Evolutionary conservation across 2,113 vertebrate genomes (phyloP).

Genomic region (Dermatemys mawii): DNA sequence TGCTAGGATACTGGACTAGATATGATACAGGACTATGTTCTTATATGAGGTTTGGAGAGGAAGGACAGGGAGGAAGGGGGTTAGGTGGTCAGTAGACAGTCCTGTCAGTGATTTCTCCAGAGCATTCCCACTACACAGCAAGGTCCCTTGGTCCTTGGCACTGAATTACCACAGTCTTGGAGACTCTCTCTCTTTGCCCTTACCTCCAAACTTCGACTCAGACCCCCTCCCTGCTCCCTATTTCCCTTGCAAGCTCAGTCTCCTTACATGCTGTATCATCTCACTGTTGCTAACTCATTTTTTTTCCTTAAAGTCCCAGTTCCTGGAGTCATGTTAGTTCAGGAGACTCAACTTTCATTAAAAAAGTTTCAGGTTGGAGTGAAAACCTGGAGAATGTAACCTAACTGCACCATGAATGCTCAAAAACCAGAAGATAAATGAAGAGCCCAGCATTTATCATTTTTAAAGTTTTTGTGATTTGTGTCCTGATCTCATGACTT

Average conservation of each 20-base stretch:
- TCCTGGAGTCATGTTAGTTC: background rate
- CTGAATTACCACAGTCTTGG: background rate
- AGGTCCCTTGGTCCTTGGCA: fast-evolving
- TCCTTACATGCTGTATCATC: background rate
- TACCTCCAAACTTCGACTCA: background rate
- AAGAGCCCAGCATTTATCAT: fast-evolving
- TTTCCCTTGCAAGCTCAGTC: background rate
- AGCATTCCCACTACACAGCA: fast-evolving
- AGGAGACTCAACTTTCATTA: background rate
- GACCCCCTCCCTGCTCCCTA: background rate
- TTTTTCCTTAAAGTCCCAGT: background rate
- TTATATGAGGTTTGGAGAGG: fast-evolving
- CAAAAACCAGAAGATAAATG: fast-evolving
- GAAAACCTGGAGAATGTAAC: fast-evolving
- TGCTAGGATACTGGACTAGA: background rate
- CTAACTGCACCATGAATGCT: background rate
- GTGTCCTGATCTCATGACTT: fast-evolving
- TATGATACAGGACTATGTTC: background rate
- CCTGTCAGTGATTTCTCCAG: fast-evolving
- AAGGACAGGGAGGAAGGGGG: background rate
- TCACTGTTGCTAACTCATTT: background rate
- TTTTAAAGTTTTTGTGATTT: background rate
- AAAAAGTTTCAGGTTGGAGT: fast-evolving
- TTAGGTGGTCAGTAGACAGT: fast-evolving
- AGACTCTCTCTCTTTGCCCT: background rate